These are phyloP conservation scores for Cyaniris semiargus DNA, from an alignment of 2,888 invertebrate genomes.

Conservation along the genomic window DNA sequence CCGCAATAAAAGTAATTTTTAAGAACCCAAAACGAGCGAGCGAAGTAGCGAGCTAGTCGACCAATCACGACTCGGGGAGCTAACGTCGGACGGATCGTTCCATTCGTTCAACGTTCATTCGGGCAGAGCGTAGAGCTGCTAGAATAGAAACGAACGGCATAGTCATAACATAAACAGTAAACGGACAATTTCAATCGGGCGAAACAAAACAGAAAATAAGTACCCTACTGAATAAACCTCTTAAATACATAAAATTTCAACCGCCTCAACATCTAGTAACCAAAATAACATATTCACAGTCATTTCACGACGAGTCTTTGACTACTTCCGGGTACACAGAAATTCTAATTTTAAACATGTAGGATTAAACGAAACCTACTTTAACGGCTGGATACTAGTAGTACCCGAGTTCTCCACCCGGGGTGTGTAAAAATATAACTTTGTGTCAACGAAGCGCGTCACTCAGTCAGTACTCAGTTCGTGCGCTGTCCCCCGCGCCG, in stretches of 20 bases:
- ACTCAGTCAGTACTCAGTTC: constrained; percentile 33
- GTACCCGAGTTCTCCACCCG: constrained; percentile 6
- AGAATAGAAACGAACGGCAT: constrained; percentile 41
- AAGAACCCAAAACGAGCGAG: background rate
- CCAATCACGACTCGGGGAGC: constrained; percentile 56
- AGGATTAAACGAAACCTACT: constrained; percentile 12
- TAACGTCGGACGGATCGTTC: constrained; percentile 73
- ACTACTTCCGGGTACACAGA: constrained; percentile 26
- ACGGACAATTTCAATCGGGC: constrained; percentile 19
- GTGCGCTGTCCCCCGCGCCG: constrained; percentile 37
- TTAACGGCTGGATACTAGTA: constrained; percentile 15
- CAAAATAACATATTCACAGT: constrained; percentile 31
- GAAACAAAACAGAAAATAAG: constrained; percentile 31
- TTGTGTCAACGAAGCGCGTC: constrained; percentile 10
- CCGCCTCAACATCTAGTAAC: constrained; percentile 27
- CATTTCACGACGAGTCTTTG: constrained; percentile 21
- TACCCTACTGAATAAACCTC: constrained; percentile 29
- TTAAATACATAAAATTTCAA: constrained; percentile 32
- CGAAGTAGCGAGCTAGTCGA: constrained; percentile 28
- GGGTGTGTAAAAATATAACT: constrained; percentile 27
- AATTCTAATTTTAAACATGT: constrained; percentile 19
- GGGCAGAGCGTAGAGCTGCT: constrained; percentile 42
- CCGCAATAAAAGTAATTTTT: background rate
- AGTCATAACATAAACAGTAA: constrained; percentile 7
- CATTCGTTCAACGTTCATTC: constrained; percentile 56